Conservation (phyloP, 2,797 vertebrate genomes). For the Agapornis canus region DNA sequence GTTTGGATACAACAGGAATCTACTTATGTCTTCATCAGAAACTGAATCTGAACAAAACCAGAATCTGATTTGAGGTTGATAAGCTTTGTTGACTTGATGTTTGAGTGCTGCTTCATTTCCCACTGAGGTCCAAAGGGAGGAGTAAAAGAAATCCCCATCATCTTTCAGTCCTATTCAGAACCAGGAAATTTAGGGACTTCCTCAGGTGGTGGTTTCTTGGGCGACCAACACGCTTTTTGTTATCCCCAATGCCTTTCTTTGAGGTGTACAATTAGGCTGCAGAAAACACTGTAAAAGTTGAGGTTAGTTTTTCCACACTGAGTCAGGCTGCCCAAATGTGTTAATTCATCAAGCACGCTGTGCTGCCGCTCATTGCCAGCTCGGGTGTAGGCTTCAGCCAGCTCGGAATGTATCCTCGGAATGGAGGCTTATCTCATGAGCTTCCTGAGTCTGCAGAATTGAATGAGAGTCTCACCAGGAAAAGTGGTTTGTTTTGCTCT, state of each 20-base stretch:
- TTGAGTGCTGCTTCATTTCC: neutral
- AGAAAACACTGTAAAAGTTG: neutral
- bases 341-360: neutral
- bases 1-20: neutral
- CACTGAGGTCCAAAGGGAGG: neutral
- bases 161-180: neutral
- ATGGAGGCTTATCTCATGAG: constrained; percentile 46
- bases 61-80: neutral
- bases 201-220: neutral
- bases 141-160: neutral
- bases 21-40: constrained; percentile 13
- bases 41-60: constrained; percentile 21
- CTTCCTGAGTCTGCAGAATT: constrained; percentile 69
- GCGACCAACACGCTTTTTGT: neutral
- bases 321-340: neutral
- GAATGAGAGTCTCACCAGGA: constrained; percentile 72
- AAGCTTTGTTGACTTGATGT: neutral
- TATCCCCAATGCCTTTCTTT: neutral
- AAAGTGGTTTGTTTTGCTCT: constrained; percentile 69
- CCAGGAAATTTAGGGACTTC: neutral
- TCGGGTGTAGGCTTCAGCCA: neutral
- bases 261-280: neutral
- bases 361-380: neutral
- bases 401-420: neutral
- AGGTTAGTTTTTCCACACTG: neutral